A percentile compares a stretch with the other conserved stretches of the same genome.
These are phyloP conservation scores for Pristionchus mayeri DNA, from an alignment of 2,888 invertebrate species.

Conservation along the genomic window DNA sequence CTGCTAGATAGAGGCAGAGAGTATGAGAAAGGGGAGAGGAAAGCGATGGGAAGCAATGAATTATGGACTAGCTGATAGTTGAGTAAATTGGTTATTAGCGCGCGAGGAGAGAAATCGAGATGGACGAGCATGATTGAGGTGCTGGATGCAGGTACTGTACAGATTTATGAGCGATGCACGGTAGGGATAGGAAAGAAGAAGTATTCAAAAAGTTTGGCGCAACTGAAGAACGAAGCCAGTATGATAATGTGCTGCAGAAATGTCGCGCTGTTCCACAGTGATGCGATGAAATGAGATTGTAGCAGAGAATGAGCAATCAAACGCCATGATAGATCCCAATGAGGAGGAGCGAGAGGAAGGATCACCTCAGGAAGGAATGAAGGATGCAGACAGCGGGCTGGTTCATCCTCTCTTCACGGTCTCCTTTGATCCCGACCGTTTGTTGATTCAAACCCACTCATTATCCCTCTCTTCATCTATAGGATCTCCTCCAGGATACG, in stretches of 20 bases:
- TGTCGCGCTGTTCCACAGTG: too few relatives aligned
- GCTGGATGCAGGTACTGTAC: background rate
- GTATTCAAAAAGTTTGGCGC: background rate
- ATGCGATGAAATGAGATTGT: too few relatives aligned
- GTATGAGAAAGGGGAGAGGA: background rate
- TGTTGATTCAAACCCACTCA: constrained; percentile 8
- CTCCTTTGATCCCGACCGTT: background rate
- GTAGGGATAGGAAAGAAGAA: background rate
- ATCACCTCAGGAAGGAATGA: background rate
- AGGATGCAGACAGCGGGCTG: background rate
- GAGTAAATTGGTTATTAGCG: constrained; percentile 28
- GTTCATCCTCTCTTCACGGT: background rate
- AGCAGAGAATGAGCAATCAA: background rate
- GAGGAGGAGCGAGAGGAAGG: background rate
- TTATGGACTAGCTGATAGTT: background rate
- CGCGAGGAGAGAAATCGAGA: background rate
- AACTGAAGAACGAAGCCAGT: too few relatives aligned
- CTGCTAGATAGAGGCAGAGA: background rate
- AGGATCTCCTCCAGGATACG: constrained; percentile 2
- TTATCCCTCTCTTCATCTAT: background rate
- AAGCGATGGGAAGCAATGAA: background rate
- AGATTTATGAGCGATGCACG: background rate
- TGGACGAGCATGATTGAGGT: background rate
- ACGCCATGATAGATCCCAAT: background rate
- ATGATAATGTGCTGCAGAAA: too few relatives aligned